Evolutionary conservation across 2,888 invertebrate genomes (phyloP).

Genomic region (Clepsis dumicolana): DNA sequence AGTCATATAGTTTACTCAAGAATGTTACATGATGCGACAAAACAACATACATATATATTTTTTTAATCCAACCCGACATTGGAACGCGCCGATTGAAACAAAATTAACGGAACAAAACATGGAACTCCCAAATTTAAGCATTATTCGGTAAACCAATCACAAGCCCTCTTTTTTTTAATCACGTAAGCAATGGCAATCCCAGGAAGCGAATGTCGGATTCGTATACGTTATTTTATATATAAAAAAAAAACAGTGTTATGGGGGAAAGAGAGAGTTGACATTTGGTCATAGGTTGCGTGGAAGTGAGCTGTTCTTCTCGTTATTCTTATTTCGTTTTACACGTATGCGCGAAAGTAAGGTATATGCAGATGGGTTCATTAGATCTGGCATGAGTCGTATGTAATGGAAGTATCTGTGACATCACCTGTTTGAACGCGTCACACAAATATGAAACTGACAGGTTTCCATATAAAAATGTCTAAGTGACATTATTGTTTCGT

Average conservation of each 20-base stretch:
- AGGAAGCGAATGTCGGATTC: conserved; percentile 82
- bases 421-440: too few species aligned
- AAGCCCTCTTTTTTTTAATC: conserved; percentile 64
- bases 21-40: conserved; percentile 56
- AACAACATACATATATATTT: conserved; percentile 60
- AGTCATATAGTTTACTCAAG: conserved; percentile 53
- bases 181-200: conserved; percentile 78
- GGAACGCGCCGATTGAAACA: conserved; percentile 53
- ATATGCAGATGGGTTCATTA: too few species aligned
- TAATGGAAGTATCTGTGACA: too few species aligned
- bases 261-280: conserved; percentile 12
- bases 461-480: too few species aligned
- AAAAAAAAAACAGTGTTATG: conserved; percentile 50
- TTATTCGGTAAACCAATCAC: conserved; percentile 85
- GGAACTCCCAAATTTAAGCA: conserved; percentile 66
- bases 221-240: conserved; percentile 37
- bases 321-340: not conserved
- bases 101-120: conserved; percentile 45
- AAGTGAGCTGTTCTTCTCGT: conserved; percentile 5
- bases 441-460: too few species aligned
- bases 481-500: too few species aligned
- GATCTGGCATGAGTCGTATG: too few species aligned
- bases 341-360: too few species aligned
- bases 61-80: conserved; percentile 80
- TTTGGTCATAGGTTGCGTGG: conserved; percentile 22